These are phyloP conservation scores for Palythoa grandis DNA, from an alignment of 92 coral and sea anemone species.

Conservation along the genomic window DNA sequence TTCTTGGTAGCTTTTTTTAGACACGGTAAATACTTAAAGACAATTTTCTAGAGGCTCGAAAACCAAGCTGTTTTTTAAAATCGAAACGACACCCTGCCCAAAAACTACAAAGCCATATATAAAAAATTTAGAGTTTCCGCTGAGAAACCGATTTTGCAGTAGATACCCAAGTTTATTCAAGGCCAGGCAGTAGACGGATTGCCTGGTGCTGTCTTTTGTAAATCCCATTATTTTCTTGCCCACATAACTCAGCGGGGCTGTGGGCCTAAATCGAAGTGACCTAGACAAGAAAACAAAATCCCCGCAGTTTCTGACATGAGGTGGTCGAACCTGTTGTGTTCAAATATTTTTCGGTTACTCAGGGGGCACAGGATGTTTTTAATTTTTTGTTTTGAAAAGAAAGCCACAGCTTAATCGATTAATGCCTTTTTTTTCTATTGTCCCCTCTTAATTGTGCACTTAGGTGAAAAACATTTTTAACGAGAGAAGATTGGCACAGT, in stretches of 20 bases:
- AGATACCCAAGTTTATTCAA: too few relatives aligned
- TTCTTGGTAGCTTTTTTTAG: too few relatives aligned
- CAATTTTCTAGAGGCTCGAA: too few relatives aligned
- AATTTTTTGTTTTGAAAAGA: too few relatives aligned
- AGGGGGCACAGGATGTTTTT: neutral
- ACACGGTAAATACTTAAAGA: too few relatives aligned
- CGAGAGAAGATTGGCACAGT: neutral
- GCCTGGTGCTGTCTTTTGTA: neutral
- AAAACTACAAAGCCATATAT: too few relatives aligned
- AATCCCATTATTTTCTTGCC: neutral
- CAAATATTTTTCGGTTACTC: neutral
- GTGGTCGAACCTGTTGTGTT: constrained; percentile 1
- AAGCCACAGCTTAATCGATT: too few relatives aligned
- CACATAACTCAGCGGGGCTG: neutral
- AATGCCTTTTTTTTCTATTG: neutral
- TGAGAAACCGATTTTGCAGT: too few relatives aligned
- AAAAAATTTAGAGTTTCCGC: too few relatives aligned
- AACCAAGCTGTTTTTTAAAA: too few relatives aligned
- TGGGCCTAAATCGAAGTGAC: neutral
- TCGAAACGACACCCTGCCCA: too few relatives aligned
- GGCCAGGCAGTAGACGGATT: neutral
- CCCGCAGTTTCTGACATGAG: neutral
- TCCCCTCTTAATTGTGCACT: neutral
- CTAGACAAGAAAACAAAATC: neutral
- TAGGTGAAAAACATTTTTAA: neutral